Evolutionary conservation across 2,888 invertebrate genomes (phyloP), one percentile per base, ranked within the genome.

Genomic region (Synergus umbraculus): DNA sequence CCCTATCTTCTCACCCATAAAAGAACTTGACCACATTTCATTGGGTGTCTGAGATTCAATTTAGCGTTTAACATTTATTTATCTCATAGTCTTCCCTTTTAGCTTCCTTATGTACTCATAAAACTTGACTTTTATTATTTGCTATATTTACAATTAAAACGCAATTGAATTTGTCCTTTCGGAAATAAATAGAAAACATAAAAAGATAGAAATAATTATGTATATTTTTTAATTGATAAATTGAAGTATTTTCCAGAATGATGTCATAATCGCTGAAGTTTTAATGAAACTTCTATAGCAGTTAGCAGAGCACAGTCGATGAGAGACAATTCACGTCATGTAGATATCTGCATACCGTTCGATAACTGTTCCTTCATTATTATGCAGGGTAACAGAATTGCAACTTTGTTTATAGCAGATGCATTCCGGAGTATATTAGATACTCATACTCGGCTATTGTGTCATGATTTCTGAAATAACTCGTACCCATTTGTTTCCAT

Each of bases 1-100:
- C 37, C 15, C 84, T 46, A 46, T 44, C 44, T 54, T 76, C 54
- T 76, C 80, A 77, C 82, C 88, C 86, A 84, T 85, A 73, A 86
- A 84, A 37, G 83, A 83, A 85, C 86, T 86, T 83, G 82, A 86
- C 84, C 86, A 84, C 86, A 85, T 85, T 85, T 86, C 87, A 86
- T 87, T 86, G 87, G 82, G 83, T 85, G 87, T 86, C 88, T 85
- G 86, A 87, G 89, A 90, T 90, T 90, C 90, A 89, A 90, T 90
- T 90, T 90, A 83, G 86, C 87, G 86, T 88, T 89, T 88, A 89
- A 88, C 86, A 86, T 78, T 76, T 83, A 85, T 86, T 86, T 86
- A 84, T 84, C 83, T 86, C 78, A 85, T 84, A 84, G 81, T 80
- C 84, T 81, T 83, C 80, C 84, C 84, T 80, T 80, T 79, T 79